Evolutionary conservation across 2,888 invertebrate species (phyloP).

Genomic region (Baronia brevicornis): DNA sequence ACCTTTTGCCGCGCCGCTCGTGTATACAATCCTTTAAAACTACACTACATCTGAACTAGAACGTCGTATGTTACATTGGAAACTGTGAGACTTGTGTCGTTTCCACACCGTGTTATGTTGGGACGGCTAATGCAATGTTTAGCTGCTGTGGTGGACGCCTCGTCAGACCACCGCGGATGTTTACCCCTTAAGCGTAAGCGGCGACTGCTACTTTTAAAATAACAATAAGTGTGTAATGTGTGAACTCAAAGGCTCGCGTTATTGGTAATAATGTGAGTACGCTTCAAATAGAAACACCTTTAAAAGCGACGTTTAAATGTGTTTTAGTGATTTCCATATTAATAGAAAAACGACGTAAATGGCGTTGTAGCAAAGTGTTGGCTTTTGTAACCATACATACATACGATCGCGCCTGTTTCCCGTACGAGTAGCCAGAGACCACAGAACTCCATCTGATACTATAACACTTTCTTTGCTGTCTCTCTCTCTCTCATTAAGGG

Average conservation of each 20-base stretch:
- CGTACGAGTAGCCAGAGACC: too few relatives aligned
- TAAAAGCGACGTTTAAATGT: too few relatives aligned
- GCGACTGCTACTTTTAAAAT: slow-evolving; percentile 36
- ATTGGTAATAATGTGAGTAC: slow-evolving; percentile 23
- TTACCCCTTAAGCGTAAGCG: slow-evolving; percentile 41
- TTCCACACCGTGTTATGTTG: slow-evolving; percentile 19
- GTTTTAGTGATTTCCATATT: too few relatives aligned
- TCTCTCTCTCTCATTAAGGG: too few relatives aligned
- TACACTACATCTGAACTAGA: slow-evolving; percentile 12
- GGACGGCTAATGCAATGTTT: slow-evolving; percentile 11
- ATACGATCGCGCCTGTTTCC: too few relatives aligned
- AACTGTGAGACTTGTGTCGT: slow-evolving; percentile 26
- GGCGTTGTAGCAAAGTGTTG: too few relatives aligned
- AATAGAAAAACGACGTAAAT: too few relatives aligned
- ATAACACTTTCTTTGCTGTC: too few relatives aligned
- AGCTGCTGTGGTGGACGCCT: slow-evolving; percentile 31
- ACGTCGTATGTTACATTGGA: slow-evolving; percentile 11
- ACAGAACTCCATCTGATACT: too few relatives aligned
- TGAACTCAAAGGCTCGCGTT: slow-evolving; percentile 28
- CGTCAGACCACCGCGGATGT: slow-evolving; percentile 61
- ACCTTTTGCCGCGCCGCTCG: slow-evolving; percentile 51
- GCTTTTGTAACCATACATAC: too few relatives aligned
- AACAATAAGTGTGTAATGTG: slow-evolving; percentile 45
- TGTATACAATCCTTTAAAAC: slow-evolving; percentile 53
- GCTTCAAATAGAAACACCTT: too few relatives aligned